Evolutionary conservation across 2,888 invertebrate genomes (phyloP).

Genomic region (Dryadula phaetusa): DNA sequence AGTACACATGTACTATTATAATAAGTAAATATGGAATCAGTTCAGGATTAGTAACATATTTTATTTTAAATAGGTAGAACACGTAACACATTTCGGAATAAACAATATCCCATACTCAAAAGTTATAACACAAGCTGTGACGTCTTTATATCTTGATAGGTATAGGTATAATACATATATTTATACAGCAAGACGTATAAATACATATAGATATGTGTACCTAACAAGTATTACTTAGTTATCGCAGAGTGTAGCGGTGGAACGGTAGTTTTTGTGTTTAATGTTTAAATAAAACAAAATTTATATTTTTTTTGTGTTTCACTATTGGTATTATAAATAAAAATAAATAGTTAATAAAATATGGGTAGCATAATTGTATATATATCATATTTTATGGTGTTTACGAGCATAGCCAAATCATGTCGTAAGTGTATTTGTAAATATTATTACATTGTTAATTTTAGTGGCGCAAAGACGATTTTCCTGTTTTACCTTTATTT

Average conservation of each 20-base stretch:
- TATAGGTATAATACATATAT: too few relatives aligned
- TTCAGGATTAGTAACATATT: too few relatives aligned
- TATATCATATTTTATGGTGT: background rate
- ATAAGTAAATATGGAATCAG: too few relatives aligned
- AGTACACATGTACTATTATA: too few relatives aligned
- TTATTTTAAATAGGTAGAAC: too few relatives aligned
- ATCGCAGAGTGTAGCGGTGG: conserved; percentile 6
- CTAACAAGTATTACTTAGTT: conserved; percentile 20
- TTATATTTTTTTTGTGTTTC: background rate
- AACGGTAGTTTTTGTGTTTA: conserved; percentile 22
- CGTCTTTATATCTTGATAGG: too few relatives aligned
- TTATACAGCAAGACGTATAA: too few relatives aligned
- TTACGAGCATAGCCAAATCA: background rate
- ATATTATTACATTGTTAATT: background rate
- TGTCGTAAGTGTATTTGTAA: conserved; percentile 5
- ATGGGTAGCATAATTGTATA: background rate
- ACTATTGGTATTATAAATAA: conserved; percentile 6
- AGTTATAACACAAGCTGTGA: too few relatives aligned
- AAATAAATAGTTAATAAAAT: background rate
- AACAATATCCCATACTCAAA: too few relatives aligned
- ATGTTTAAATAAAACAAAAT: background rate
- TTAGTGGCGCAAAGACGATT: background rate
- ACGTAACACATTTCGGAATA: too few relatives aligned
- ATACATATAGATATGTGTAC: conserved; percentile 14
- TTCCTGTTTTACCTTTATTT: background rate